Base-by-base conservation (phyloP, 2,888 invertebrate species). In the Calameuta filiformis region DNA sequence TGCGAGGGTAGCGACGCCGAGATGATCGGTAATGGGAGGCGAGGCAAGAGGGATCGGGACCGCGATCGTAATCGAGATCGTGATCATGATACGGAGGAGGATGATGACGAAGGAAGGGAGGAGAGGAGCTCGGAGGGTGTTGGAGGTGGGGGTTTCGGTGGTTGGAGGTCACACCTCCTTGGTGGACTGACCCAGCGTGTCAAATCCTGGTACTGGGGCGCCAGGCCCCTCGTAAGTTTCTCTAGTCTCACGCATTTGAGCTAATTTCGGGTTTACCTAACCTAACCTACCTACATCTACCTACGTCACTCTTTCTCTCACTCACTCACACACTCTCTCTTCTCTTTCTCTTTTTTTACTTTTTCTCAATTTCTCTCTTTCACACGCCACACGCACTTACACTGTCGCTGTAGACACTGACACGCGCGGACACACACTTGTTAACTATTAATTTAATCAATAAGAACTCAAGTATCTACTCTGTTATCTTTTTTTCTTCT, bases 141-240 rank as follows among this genome's bases (percentile, higher is more conserved):
- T 88, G 88, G 90, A 90, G 91, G 90, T 89, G 91, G 91, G 89
- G 91, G 91, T 91, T 91, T 92, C 88, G 97, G 96, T 94, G 97
- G 97, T 94, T 96, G 97, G 94, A 96, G 96, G 94, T 96, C 96
- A 94, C 97, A 97, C 95, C 85, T 91, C 80, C 96, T 97, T 94
- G 97, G 97, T 95, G 97, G 97, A 95, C 96, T 97, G 95, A 97
- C 97, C 94, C 97, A 97, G 95, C 97, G 96, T 95, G 97, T 97
- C 94, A 97, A 97, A 95, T 97, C 97, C 94, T 97, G 97, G 97
- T 97, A 97, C 96, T 97, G 97, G 97, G 97, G 97, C 94, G 91
- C 91, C 91, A 95, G 97, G 95, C 97, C 97, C 96, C 96, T 97
- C 95, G 97, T 97, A 97, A 97, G 97, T 97, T 94, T 92, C 92